Evolutionary conservation across 2,113 vertebrate species (phyloP), one percentile per base, ranked within the genome.

Genomic region (Oxyruncus cristatus): DNA sequence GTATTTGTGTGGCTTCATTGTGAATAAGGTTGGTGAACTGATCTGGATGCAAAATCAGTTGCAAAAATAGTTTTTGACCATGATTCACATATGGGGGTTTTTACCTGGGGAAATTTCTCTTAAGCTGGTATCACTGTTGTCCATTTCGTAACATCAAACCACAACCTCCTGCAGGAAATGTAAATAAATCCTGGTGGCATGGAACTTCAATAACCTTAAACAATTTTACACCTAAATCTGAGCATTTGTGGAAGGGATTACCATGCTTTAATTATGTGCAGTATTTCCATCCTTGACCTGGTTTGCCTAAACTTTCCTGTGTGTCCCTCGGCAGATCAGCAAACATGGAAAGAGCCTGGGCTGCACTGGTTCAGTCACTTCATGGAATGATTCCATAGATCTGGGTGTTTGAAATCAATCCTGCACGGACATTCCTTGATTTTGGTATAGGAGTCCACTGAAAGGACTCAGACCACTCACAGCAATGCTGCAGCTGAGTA

Each of bases 231-330:
- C 93, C 81, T 75, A 92, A 85, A 94, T 61, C 44, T 88, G 81
- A 79, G 95, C 95, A 94, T 96, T 89, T 97, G 90, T 85, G 81
- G 70, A 96, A 95, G 85, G 66, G 56, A 96, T 96, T 95, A 97
- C 66, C 33, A 32, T 65, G 61, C 52, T 94, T 59, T 92, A 90
- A 82, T 92, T 92, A 95, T 76, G 72, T 92, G 63, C 46, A 58
- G n/a, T 53, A 62, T 50, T 94, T 92, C 41, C 82, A 58, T 88
- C 79, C 67, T 86, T 44, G 46, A 66, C 65, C 37, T 77, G 32
- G 28, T 81, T 95, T 85, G 63, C 75, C 67, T 80, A 52, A 65
- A 76, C 23, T 76, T 94, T 85, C 23, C 67, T 0, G 0, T 20
- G 33, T 27, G 32, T 94, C 55, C 37, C 62, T 61, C 26, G 53